A percentile compares a stretch with the other conserved stretches of the same genome.
phyloP scores from a whole-genome alignment of 1,140 invertebrate species.

The Drosophila yakuba region DNA sequence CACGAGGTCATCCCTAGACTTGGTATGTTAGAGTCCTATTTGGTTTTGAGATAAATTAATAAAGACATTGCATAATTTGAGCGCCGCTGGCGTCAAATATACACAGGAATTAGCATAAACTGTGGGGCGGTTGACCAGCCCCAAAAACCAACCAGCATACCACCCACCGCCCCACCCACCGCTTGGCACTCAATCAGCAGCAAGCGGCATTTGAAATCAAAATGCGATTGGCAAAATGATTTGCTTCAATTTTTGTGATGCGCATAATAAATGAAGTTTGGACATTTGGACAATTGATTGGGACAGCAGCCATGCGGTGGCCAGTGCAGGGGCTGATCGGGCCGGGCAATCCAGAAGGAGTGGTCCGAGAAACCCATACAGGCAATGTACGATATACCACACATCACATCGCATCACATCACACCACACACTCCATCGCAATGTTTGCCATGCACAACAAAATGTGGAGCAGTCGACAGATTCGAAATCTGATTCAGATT shows the following conservation, averaged over 20 bases:
- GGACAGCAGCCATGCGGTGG: conserved; percentile 57
- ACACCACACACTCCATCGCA: conserved; percentile 45
- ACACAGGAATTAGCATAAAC: conserved; percentile 77
- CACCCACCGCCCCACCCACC: conserved; percentile 3
- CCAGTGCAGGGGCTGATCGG: background rate
- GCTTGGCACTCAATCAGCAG: conserved; percentile 58
- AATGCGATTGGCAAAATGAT: conserved; percentile 83
- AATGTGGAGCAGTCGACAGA: conserved; percentile 74
- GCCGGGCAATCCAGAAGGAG: background rate
- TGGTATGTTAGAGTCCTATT: conserved; percentile 36
- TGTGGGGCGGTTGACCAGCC: conserved; percentile 41
- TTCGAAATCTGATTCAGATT: conserved; percentile 55
- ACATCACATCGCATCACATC: conserved; percentile 31
- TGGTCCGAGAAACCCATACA: conserved; percentile 56
- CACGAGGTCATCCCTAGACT: conserved; percentile 41
- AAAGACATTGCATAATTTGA: conserved; percentile 79
- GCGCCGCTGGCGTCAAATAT: conserved; percentile 72
- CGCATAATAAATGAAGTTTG: conserved; percentile 82
- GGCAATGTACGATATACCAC: conserved; percentile 64
- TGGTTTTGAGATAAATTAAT: conserved; percentile 76
- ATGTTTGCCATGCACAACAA: conserved; percentile 78
- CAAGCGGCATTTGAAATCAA: conserved; percentile 79
- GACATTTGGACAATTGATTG: conserved; percentile 82
- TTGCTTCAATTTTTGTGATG: conserved; percentile 83
- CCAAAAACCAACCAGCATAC: background rate